A percentile compares a stretch with the other conserved stretches of the same genome.
Conservation (phyloP, 2,888 invertebrate genomes). For the Lochmaea crataegi region DNA sequence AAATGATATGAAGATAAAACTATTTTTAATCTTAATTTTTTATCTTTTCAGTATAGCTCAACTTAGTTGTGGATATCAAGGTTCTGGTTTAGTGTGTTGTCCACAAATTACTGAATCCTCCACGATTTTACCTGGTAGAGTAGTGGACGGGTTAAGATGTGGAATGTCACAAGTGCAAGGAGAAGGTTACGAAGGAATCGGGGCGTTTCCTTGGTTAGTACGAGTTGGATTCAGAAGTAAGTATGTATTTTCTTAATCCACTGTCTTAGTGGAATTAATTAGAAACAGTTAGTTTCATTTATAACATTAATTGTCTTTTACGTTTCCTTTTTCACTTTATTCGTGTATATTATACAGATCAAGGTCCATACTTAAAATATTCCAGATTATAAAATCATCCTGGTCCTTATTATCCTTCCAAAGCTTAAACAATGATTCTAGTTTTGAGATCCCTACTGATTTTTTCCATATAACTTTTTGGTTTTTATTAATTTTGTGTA, state of each 20-base stretch:
- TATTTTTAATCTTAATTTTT: not conserved
- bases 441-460: too few species aligned
- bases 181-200: slow-evolving; percentile 74
- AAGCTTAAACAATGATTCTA: too few species aligned
- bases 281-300: too few species aligned
- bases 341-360: too few species aligned
- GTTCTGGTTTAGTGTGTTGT: slow-evolving; percentile 72
- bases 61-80: slow-evolving; percentile 70
- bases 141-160: slow-evolving; percentile 67
- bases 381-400: too few species aligned
- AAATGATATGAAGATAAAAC: not conserved
- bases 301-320: too few species aligned
- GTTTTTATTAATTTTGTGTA: not conserved
- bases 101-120: slow-evolving; percentile 65
- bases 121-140: slow-evolving; percentile 49
- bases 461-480: too few species aligned
- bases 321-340: too few species aligned
- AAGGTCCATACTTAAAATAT: too few species aligned
- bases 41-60: slow-evolving; percentile 66
- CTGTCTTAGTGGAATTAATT: too few species aligned
- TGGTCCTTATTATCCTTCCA: not conserved
- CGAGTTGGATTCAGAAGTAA: slow-evolving; percentile 82
- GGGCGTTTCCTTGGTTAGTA: slow-evolving; percentile 81
- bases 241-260: slow-evolving; percentile 49
- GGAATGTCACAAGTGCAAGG: slow-evolving; percentile 76